These are phyloP conservation scores for Bemisia tabaci DNA, from an alignment of 1,140 invertebrate genomes.

Conservation along the genomic window DNA sequence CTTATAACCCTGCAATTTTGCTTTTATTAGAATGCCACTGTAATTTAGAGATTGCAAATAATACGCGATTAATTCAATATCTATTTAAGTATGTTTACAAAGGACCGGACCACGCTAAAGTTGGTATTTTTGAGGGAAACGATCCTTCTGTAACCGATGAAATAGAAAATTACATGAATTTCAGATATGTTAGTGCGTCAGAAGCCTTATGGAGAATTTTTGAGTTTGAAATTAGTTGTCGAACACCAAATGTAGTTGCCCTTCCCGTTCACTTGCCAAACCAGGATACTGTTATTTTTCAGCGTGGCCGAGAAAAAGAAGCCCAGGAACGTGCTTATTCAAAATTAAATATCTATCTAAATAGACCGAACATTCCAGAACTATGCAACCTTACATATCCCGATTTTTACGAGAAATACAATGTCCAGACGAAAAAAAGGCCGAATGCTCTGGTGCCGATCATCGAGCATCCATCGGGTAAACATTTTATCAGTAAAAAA, in stretches of 20 bases:
- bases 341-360: constrained; percentile 5
- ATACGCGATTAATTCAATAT: constrained; percentile 29
- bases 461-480: background rate
- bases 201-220: constrained; percentile 26
- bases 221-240: background rate
- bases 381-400: background rate
- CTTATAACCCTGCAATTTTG: constrained; percentile 26
- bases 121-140: background rate
- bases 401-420: constrained; percentile 8
- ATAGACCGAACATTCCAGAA: constrained; percentile 1
- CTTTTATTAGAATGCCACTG: constrained; percentile 26
- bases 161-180: constrained; percentile 20
- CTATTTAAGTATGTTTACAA: constrained; percentile 33
- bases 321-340: background rate
- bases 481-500: constrained; percentile 4
- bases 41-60: constrained; percentile 29
- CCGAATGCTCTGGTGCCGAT: background rate
- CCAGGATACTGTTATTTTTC: constrained; percentile 2
- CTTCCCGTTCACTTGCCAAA: constrained; percentile 4
- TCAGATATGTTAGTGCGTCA: constrained; percentile 31
- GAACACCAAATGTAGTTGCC: background rate
- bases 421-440: background rate
- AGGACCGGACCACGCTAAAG: constrained; percentile 17
- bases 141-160: constrained; percentile 4
- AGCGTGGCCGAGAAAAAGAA: background rate